Conservation (phyloP, 2,113 vertebrate species). For the Sialia sialis region DNA sequence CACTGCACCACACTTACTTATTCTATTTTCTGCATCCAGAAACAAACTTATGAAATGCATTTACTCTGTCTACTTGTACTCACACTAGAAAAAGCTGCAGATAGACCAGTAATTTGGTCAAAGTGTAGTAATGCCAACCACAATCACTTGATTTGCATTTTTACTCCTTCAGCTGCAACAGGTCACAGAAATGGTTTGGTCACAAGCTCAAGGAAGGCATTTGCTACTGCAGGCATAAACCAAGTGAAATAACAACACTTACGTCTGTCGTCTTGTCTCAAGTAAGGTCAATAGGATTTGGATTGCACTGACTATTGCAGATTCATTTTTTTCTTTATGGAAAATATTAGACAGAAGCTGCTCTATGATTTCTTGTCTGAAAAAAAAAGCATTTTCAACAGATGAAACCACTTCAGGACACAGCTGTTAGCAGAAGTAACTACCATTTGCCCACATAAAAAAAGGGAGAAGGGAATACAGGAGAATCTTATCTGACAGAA, state of each 20-base stretch:
- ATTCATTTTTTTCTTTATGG: constrained; percentile 95
- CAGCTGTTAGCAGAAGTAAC: not conserved
- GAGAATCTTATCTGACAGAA: not conserved
- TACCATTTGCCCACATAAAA: not conserved
- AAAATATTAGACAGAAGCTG: constrained; percentile 94
- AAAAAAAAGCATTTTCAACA: constrained; percentile 28
- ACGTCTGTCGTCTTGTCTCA: constrained; percentile 95
- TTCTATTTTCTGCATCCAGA: not conserved
- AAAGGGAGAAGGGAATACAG: not conserved
- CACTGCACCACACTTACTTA: not conserved
- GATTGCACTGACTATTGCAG: constrained; percentile 96
- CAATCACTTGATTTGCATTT: not conserved
- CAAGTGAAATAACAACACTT: constrained; percentile 41
- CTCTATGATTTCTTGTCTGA: constrained; percentile 94
- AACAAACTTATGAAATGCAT: not conserved
- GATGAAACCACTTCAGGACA: not conserved
- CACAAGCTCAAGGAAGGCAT: not conserved
- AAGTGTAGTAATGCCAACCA: not conserved
- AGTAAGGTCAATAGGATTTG: constrained; percentile 95
- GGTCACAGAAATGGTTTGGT: not conserved
- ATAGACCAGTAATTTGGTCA: not conserved
- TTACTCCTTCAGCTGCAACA: not conserved
- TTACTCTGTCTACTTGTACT: not conserved
- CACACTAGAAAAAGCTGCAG: not conserved
- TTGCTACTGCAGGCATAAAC: not conserved